A percentile compares a stretch with the other conserved stretches of the same genome.
Conservation (phyloP, 2,113 vertebrate species). For the Strix aluco region DNA sequence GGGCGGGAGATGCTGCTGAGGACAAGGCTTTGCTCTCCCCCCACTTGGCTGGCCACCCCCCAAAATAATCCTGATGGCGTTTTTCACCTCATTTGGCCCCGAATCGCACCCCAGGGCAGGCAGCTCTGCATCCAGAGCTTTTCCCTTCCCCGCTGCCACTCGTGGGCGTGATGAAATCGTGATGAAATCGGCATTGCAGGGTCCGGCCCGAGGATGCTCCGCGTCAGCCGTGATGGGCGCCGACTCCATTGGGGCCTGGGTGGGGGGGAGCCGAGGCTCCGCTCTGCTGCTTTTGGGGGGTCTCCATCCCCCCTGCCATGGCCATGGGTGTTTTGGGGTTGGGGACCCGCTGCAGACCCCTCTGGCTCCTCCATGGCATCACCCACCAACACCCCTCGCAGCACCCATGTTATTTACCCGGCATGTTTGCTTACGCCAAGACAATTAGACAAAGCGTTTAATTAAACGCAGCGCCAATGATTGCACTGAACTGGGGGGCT, state of each 20-base stretch:
- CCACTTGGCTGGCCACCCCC: neutral
- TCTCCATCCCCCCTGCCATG: accelerated
- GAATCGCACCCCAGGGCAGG: neutral
- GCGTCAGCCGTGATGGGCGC: accelerated
- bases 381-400: accelerated
- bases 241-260: neutral
- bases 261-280: accelerated
- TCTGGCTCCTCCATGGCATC: accelerated
- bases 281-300: accelerated
- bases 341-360: neutral
- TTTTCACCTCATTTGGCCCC: constrained; percentile 8
- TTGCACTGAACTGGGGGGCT: accelerated
- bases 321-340: neutral
- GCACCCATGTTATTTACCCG: accelerated
- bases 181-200: neutral
- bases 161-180: neutral
- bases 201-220: neutral
- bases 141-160: neutral
- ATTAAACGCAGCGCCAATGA: neutral
- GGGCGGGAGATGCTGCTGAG: neutral
- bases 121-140: neutral
- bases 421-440: accelerated
- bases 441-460: neutral
- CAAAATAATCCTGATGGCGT: neutral
- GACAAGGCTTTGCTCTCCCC: neutral